Evolutionary conservation across 2,888 invertebrate genomes (phyloP).

Genomic region (Agrotis ipsilon): DNA sequence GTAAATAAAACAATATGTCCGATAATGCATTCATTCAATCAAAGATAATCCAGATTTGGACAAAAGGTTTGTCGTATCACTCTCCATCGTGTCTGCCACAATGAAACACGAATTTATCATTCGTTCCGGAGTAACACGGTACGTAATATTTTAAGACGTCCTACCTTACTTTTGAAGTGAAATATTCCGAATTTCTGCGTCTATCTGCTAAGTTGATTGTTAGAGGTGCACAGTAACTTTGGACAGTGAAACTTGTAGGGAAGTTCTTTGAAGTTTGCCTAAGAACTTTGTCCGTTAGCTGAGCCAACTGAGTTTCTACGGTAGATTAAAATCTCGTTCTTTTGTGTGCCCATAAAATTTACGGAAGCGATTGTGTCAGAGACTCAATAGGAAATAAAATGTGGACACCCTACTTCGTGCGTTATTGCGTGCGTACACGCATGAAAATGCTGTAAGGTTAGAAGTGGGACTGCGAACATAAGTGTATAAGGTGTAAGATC

Average conservation of each 20-base stretch:
- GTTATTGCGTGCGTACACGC: conserved; percentile 5
- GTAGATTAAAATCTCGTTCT: conserved; percentile 21
- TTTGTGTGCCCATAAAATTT: background rate
- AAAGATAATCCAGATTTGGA: conserved; percentile 56
- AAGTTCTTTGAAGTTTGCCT: conserved; percentile 48
- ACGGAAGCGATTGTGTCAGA: conserved; percentile 14
- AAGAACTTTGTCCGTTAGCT: conserved; percentile 21
- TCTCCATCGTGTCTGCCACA: conserved; percentile 16
- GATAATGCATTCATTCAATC: conserved; percentile 57
- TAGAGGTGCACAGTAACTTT: conserved; percentile 28
- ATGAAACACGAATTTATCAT: conserved; percentile 59
- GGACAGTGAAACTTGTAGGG: conserved; percentile 36
- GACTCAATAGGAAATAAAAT: background rate
- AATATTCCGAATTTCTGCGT: conserved; percentile 21
- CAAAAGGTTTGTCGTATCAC: conserved; percentile 41
- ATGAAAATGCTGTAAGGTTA: background rate
- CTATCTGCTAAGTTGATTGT: conserved; percentile 35
- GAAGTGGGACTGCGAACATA: conserved; percentile 29
- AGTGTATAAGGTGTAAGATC: conserved; percentile 29
- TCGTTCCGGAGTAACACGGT: conserved; percentile 56
- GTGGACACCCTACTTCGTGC: background rate
- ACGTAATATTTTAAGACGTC: conserved; percentile 50
- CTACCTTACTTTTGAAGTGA: conserved; percentile 2
- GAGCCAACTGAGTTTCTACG: conserved; percentile 13
- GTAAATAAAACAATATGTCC: conserved; percentile 31